Base-by-base conservation (phyloP, 2,888 invertebrate species). In the Epirrita christyi region DNA sequence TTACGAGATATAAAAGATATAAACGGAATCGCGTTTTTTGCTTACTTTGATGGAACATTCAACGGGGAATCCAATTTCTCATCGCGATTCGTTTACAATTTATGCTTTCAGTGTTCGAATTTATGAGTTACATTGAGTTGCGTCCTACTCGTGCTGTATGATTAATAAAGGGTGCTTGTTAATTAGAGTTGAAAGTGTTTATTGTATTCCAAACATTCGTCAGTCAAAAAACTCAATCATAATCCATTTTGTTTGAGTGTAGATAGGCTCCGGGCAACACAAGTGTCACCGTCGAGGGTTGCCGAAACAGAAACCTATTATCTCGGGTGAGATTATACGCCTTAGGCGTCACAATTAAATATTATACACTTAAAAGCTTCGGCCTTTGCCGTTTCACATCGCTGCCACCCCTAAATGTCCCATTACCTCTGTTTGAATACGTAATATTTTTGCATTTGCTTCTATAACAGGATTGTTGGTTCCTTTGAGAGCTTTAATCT, bases 311-410 rank as follows among this genome's bases (percentile, higher is more conserved):
- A 92, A 92, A 92, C 92, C 92, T 92, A 92, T 92, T 92, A 92
- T 92, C 92, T 86, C 86, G 85, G 92, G 92, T 85, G 92, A 91
- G 92, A 92, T 92, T 92, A 92, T 92, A 83, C 92, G 92, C 92
- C 92, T 88, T 90, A 91, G 92, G 92, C 92, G 89, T 91, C 85
- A 92, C 92, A 92, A 92, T 92, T 92, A 92, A 92, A 92, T 92
- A 92, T 92, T 92, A 92, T 92, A 92, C 92, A 92, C 90, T 92
- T 92, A 92, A 92, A 92, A 92, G 92, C 92, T 90, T 90, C 92
- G 92, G 88, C 90, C 90, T 92, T 92, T 91, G 90, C 91, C 88
- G 88, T 92, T 92, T 92, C 89, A 90, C 89, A 88, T 87, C 85
- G 86, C 86, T 91, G 90, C 86, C 92, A 91, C 90, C 92, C 92